phyloP scores from a whole-genome alignment of 1,140 invertebrate species.

The Solen grandis region DNA sequence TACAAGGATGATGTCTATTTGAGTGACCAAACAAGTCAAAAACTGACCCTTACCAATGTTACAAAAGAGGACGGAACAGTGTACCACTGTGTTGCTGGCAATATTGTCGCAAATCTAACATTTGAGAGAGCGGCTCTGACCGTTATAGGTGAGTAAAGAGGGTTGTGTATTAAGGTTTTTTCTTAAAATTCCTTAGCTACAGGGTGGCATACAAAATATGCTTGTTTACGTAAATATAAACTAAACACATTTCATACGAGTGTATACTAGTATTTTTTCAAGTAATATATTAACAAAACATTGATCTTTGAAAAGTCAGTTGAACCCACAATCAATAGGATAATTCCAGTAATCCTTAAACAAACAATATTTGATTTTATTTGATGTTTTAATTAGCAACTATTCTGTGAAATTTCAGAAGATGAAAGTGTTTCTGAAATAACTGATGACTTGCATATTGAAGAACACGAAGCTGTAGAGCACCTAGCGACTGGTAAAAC shows the following conservation, averaged over 20 bases:
- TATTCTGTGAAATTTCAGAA: too few species aligned
- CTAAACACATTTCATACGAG: neutral
- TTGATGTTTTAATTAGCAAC: too few species aligned
- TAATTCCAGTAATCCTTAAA: too few species aligned
- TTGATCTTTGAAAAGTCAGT: neutral
- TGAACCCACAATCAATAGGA: neutral
- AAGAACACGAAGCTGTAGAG: too few species aligned
- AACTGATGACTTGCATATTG: too few species aligned
- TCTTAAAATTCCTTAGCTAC: neutral
- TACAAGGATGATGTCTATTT: conserved; percentile 11
- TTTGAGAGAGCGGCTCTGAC: neutral
- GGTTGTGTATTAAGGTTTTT: neutral
- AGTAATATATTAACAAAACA: neutral
- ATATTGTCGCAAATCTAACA: conserved; percentile 33
- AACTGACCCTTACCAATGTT: neutral
- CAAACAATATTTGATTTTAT: too few species aligned
- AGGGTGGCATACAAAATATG: neutral
- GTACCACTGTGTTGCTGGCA: conserved; percentile 43
- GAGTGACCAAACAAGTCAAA: neutral
- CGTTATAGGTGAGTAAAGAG: neutral
- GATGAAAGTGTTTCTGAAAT: too few species aligned
- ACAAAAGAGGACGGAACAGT: conserved; percentile 1
- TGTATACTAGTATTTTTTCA: neutral
- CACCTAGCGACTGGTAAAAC: too few species aligned
- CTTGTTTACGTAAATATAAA: neutral